Evolutionary conservation across 2,888 invertebrate species (phyloP), one percentile per base, ranked within the genome.

Genomic region (Vesta saturnalis): DNA sequence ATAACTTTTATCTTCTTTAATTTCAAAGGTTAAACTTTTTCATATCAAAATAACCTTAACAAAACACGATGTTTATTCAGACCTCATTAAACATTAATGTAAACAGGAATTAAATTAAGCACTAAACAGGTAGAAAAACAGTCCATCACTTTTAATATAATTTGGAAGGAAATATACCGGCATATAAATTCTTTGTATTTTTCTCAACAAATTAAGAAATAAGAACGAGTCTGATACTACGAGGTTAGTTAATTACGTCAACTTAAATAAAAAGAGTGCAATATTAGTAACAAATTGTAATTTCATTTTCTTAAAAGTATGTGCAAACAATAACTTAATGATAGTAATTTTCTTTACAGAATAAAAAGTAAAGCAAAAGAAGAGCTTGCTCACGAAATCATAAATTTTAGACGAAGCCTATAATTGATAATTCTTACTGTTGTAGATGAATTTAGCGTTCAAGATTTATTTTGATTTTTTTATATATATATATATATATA

Each of bases 321-420:
- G 8, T 39, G 39, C 39, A 52, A 52, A 52, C 52, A 19, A 52
- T 52, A 52, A 52, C 18, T 52, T 52, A 21, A 19, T 10, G 19
- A 52, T 52, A 52, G 19, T 19, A 52, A 52, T 52, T 19, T 52
- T 21, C 52, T 52, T 52, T 52, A 5, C 19, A 52, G 2, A 21
- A 52, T 21, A 52, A 52, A 19, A 56, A 56, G 54, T 8, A 6
- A 54, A 54, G 22, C 3, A 54, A 12, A 60, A 30, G 21, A 56
- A n/a, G 21, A 15, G 2, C n/a, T 22, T 47, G 56, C 56, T 63
- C 63, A 63, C 57, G 57, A 30, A 63, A 63, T 63, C 56, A 49
- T 63, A 57, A 63, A 63, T 63, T 63, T 63, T 56, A 47, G 23
- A 63, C 57, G 63, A 62, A 57, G 46, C 56, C 39, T 43, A 52